Percentiles rank a stretch among this genome's conserved stretches.
phyloP scores from a whole-genome alignment of 1,140 invertebrate genomes.

The Tribolium madens region DNA sequence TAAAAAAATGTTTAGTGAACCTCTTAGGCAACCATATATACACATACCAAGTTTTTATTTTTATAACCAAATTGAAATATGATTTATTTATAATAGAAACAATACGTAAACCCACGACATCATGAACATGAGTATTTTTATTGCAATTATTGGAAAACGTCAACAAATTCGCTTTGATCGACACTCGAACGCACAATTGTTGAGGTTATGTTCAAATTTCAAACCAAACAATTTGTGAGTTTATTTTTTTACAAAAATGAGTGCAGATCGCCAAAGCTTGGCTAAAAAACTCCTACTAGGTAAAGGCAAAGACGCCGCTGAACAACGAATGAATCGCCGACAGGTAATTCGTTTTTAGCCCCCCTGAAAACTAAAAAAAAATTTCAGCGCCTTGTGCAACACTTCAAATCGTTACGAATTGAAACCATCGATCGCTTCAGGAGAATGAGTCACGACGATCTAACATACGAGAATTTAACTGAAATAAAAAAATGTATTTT shows the following conservation, averaged over 20 bases:
- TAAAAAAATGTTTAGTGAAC: no score
- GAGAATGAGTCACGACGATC: not conserved
- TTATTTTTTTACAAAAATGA: not conserved
- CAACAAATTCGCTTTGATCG: no score
- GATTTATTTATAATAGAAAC: no score
- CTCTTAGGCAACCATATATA: no score
- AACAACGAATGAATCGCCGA: not conserved
- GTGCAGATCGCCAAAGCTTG: not conserved
- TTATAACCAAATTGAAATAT: no score
- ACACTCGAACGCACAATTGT: not conserved
- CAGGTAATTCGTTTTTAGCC: not conserved
- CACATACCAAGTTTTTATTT: no score
- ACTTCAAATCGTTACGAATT: not conserved
- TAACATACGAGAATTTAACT: not conserved
- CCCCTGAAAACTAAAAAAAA: not conserved
- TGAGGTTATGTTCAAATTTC: not conserved
- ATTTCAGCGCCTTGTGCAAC: not conserved
- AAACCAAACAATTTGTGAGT: not conserved
- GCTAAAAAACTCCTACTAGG: not conserved
- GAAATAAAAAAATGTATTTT: slow-evolving; percentile 9
- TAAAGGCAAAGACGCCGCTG: not conserved
- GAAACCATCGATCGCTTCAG: not conserved
- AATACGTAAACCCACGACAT: no score
- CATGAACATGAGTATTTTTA: no score
- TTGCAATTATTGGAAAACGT: no score